Evolutionary conservation across 1,140 invertebrate species (phyloP), one percentile per base, ranked within the genome.

Genomic region (Calosoma granatense): DNA sequence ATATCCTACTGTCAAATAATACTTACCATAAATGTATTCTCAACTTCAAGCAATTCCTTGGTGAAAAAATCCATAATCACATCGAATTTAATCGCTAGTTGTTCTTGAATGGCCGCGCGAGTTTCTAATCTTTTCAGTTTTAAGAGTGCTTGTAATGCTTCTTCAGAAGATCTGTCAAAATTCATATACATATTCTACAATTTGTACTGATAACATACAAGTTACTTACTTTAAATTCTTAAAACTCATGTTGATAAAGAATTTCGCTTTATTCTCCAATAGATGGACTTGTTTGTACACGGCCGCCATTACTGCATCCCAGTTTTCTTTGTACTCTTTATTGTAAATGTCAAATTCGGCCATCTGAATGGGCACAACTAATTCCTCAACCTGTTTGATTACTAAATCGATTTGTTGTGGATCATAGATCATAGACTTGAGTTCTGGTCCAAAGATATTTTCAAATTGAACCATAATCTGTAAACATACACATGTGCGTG

Each of bases 221-320:
- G 52, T 59, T 53, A 56, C 59, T 66, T 65, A 81, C 73, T 81
- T 76, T 22, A 92, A 74, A 58, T 81, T 82, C 55, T 80, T 82
- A 66, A 96, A 94, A 58, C 88, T 89, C 61, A 90, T 81, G 69
- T 94, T 88, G 51, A 94, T 91, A 59, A 93, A 92, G 56, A 77
- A 79, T 63, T 86, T 85, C 0, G 90, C 88, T 66, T 93, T 86
- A n/a, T 80, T 77, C 67, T 95, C 91, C 1, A 94, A 76, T 58
- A 76, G 74, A 3, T 72, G 67, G 0, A 93, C 84, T 65, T 91
- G 84, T 23, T 76, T 80, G 64, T 86, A 80, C 65, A 94, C 92
- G 56, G 79, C 79, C 0, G 78, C 76, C 74, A 90, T 84, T 0
- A 90, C 80, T 1, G 84, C 83, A 59, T 87, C 84, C 92, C 92